Conservation (phyloP, 2,888 invertebrate species). For the Tetramorium bicarinatum region DNA sequence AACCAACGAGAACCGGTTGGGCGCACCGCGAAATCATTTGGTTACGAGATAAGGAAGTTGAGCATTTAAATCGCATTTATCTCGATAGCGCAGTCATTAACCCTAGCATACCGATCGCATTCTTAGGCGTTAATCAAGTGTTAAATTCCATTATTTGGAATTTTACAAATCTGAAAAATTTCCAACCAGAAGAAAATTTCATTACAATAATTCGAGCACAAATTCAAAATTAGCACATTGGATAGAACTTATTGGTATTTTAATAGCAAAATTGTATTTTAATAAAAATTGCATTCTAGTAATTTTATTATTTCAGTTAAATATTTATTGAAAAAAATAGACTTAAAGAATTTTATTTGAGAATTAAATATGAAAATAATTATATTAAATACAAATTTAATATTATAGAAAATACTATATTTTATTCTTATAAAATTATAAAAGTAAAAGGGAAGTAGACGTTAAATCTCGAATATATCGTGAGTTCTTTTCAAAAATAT, state of each 20-base stretch:
- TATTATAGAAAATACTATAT: not conserved
- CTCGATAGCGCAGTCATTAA: constrained; percentile 29
- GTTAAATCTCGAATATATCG: not conserved
- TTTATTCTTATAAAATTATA: not conserved
- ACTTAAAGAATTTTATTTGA: not conserved
- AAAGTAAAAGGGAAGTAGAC: not conserved
- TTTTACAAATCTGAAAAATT: not conserved
- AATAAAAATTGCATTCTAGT: too few relatives aligned
- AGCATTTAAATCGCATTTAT: constrained; percentile 25
- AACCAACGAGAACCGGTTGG: constrained; percentile 67
- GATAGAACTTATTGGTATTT: not conserved
- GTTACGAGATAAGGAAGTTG: constrained; percentile 48
- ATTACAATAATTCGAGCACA: not conserved
- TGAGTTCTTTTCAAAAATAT: not conserved
- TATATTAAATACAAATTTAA: not conserved
- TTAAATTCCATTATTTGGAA: not conserved
- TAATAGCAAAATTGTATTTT: not conserved
- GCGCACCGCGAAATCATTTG: constrained; percentile 41
- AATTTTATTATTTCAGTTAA: not conserved
- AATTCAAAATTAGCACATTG: not conserved
- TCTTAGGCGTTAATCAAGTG: constrained; percentile 11
- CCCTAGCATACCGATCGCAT: not conserved
- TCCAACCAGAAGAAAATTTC: not conserved
- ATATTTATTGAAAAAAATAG: not conserved
- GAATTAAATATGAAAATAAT: not conserved